Base-by-base conservation (phyloP, 2,797 vertebrate species). In the Catostomus latipinnis region DNA sequence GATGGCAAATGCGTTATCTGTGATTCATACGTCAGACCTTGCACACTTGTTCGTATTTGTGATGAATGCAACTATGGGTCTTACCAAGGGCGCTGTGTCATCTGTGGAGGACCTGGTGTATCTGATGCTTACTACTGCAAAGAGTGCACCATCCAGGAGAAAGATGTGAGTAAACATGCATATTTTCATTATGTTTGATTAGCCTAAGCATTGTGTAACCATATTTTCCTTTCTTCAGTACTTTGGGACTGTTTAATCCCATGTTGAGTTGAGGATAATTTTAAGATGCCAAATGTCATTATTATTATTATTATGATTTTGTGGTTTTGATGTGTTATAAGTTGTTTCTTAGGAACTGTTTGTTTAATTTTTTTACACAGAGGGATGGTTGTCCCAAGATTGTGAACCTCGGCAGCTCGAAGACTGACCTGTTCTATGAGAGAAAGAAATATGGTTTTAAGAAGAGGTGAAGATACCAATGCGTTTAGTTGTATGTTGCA, bases 1-100 rank as follows among this genome's bases (percentile, higher is more conserved):
- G 98, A 99, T 54, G 98, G 98, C 56, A 99, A 99, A 72, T 99
- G 97, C 13, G 98, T 99, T 74, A 99, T 99, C 91, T 99, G 98
- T 53, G 98, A 99, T 84, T 99, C 98, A 0, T 99, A 99, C 0
- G 98, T 98, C 88, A 94, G 98, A 46, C 98, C 98, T 5, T 99
- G 98, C 90, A 99, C 97, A 0, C 90, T 99, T 3, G 98, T 99
- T 74, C 96, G 97, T 8, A 99, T 99, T 85, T 99, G 98, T 18
- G 97, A 99, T 0, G 98, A 99, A 90, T 99, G 98, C 50, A 99
- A 99, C 92, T 98, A 99, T 0, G 98, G 98, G 45, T 99, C 98
- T 1, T 98, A 99, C 87, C 98, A 99, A 91, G 98, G 98, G 0
- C 96, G 97, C 53, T 99, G 98, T n/a, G 98, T 99, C 79, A 99